Conservation (phyloP, 2,113 vertebrate species). For the Misgurnus mizolepis region DNA sequence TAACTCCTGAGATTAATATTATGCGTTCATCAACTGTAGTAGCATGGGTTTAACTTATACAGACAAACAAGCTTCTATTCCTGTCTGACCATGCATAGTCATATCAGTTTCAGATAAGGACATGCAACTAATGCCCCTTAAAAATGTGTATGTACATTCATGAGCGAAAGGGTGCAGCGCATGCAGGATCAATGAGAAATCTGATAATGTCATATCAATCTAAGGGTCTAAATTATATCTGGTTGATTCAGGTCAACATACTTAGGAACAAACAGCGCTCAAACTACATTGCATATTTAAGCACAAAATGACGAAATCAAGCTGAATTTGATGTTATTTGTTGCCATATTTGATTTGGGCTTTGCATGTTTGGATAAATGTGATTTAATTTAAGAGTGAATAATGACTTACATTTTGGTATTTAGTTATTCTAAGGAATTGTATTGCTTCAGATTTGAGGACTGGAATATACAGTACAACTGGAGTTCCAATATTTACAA, state of each 20-base stretch:
- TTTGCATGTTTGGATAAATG: no score
- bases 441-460: no score
- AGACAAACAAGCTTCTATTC: slow-evolving; percentile 39
- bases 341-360: no score
- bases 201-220: slow-evolving; percentile 15
- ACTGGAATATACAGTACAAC: no score
- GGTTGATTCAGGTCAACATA: not conserved
- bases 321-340: no score
- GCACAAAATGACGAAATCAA: no score
- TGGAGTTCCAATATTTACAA: no score
- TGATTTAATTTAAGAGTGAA: no score
- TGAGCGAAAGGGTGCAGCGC: not conserved
- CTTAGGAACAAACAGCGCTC: no score
- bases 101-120: slow-evolving; percentile 47
- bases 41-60: not conserved
- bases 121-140: not conserved
- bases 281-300: no score
- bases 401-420: no score
- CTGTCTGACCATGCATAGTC: slow-evolving; percentile 3
- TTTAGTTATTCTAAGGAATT: no score
- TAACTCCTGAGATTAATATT: not conserved
- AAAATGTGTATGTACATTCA: not conserved
- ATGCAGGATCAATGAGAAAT: not conserved
- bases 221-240: not conserved
- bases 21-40: not conserved